Conservation (phyloP, 2,888 invertebrate species). For the Teinopalpus imperialis region DNA sequence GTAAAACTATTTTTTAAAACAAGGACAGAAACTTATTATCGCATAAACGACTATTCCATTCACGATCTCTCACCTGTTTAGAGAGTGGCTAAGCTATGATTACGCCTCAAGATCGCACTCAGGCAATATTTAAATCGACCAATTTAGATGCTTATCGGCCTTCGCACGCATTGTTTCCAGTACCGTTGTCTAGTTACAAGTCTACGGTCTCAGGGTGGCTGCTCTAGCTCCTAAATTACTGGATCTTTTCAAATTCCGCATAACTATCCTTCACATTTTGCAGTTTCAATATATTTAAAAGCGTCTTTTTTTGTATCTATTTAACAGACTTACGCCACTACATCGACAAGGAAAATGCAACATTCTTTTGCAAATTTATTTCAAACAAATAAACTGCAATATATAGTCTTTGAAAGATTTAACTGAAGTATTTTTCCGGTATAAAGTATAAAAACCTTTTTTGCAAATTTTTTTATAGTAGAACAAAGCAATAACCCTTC, state of each 20-base stretch:
- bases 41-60: neutral
- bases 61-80: slow-evolving; percentile 26
- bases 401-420: no score
- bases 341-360: no score
- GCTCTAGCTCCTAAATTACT: slow-evolving; percentile 7
- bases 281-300: no score
- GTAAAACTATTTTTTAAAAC: neutral
- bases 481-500: no score
- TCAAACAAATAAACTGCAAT: no score
- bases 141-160: slow-evolving; percentile 49
- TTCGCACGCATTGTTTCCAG: slow-evolving; percentile 46
- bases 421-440: no score
- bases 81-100: slow-evolving; percentile 27
- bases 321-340: no score
- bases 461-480: no score
- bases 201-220: slow-evolving; percentile 13
- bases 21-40: neutral
- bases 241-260: neutral
- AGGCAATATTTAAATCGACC: slow-evolving; percentile 49
- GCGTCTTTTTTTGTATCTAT: no score
- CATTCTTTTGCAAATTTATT: no score
- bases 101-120: slow-evolving; percentile 38
- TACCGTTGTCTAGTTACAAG: slow-evolving; percentile 31
- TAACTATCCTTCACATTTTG: neutral
- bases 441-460: no score